These are phyloP conservation scores for Aphodius sticticus DNA, from an alignment of 2,888 invertebrate species.

Conservation along the genomic window DNA sequence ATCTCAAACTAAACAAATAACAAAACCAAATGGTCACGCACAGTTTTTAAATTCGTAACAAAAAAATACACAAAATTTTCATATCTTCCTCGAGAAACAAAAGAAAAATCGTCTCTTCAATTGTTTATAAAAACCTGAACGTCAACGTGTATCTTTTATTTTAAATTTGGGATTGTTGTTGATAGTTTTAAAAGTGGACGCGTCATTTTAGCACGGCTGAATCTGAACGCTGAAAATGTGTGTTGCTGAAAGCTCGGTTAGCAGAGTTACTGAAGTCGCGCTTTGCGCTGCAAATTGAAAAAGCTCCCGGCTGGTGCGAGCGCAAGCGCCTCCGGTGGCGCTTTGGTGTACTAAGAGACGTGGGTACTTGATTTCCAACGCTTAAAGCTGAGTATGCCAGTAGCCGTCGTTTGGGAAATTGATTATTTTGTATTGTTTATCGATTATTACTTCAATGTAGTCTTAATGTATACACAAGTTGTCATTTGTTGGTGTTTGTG, in stretches of 20 bases:
- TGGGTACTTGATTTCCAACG: no score
- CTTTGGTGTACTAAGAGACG: background rate
- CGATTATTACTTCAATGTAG: background rate
- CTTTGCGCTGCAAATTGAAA: conserved; percentile 39
- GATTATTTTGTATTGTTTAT: background rate
- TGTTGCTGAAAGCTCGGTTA: conserved; percentile 34
- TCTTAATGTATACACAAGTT: background rate
- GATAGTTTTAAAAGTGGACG: background rate
- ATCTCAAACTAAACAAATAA: background rate
- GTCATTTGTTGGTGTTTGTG: background rate
- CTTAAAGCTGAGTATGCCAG: no score
- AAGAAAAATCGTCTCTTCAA: no score
- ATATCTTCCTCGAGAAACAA: background rate
- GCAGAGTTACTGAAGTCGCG: conserved; percentile 38
- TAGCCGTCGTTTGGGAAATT: background rate
- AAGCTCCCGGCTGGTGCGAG: conserved; percentile 34
- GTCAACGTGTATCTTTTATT: background rate
- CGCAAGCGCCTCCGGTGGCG: conserved; percentile 34
- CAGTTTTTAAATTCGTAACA: background rate
- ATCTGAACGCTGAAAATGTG: background rate
- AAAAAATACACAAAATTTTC: background rate
- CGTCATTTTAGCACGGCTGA: background rate
- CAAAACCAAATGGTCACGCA: background rate
- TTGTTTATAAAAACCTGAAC: no score
- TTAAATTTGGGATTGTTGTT: background rate